Conservation (phyloP, 2,113 vertebrate genomes). For the Atlantisia rogersi region DNA sequence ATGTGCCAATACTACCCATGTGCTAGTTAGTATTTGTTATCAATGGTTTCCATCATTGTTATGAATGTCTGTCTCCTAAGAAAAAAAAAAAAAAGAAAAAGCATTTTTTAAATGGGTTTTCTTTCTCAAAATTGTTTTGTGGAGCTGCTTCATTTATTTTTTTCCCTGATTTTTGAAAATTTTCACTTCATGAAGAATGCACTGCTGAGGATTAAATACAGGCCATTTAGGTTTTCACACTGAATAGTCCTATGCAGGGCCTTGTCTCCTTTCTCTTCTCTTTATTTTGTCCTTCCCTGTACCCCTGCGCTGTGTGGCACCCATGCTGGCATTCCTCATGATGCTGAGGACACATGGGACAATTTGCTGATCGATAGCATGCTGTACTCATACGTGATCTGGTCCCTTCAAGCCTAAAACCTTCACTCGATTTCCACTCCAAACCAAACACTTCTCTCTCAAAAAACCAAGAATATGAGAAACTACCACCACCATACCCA, state of each 20-base stretch:
- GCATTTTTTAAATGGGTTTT: neutral
- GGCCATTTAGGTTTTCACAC: neutral
- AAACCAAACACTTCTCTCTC: neutral
- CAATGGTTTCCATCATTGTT: neutral
- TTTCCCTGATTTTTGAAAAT: neutral
- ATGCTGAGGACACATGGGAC: neutral
- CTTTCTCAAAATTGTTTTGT: neutral
- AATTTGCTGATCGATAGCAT: neutral
- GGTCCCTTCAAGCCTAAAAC: neutral
- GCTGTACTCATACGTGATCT: neutral
- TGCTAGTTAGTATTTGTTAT: neutral
- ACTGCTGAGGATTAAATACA: neutral
- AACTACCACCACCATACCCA: too few relatives aligned
- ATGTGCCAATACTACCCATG: too few relatives aligned
- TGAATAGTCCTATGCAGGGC: neutral
- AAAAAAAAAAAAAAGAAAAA: neutral
- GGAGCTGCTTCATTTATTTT: neutral
- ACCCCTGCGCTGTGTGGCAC: fast-evolving
- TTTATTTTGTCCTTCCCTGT: neutral
- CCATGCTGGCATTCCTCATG: neutral
- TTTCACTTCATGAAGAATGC: neutral
- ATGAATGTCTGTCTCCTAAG: neutral
- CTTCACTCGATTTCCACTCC: neutral
- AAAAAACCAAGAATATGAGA: neutral
- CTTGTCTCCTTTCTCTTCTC: neutral